Conservation (phyloP, 2,888 invertebrate species). For the Epirrhoe alternata region DNA sequence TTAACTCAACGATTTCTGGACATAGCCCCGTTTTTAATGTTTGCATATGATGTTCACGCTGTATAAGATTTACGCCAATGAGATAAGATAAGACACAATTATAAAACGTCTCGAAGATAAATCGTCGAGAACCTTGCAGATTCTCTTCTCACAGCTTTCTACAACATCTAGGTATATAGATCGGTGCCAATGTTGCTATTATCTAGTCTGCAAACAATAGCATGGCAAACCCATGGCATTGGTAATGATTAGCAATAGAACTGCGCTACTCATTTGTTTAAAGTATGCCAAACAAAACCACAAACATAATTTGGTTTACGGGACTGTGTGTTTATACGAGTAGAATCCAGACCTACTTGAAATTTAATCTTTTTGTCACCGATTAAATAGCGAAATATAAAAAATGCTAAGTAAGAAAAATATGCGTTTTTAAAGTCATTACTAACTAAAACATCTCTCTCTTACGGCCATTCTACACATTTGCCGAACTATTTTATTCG, state of each 20-base stretch:
- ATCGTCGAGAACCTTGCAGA: constrained; percentile 30
- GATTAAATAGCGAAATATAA: too few relatives aligned
- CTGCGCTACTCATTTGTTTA: background rate
- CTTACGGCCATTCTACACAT: too few relatives aligned
- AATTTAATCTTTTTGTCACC: too few relatives aligned
- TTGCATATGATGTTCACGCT: too few relatives aligned
- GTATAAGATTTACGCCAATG: background rate
- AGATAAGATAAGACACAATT: too few relatives aligned
- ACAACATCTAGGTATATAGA: constrained; percentile 74
- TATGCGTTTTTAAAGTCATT: too few relatives aligned
- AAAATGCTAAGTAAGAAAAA: too few relatives aligned
- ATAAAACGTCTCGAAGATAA: constrained; percentile 13
- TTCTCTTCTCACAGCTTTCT: constrained; percentile 55
- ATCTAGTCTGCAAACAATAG: constrained; percentile 63
- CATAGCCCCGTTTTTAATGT: too few relatives aligned
- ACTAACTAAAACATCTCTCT: too few relatives aligned
- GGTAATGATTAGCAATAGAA: constrained; percentile 60
- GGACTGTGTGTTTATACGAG: background rate
- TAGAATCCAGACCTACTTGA: too few relatives aligned
- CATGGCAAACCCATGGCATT: constrained; percentile 58
- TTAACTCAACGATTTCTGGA: too few relatives aligned
- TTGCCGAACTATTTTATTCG: too few relatives aligned
- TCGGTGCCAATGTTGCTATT: constrained; percentile 62
- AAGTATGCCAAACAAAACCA: constrained; percentile 2
- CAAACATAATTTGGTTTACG: background rate